Evolutionary conservation across 2,113 vertebrate species (phyloP).

Genomic region (Pteropus alecto): DNA sequence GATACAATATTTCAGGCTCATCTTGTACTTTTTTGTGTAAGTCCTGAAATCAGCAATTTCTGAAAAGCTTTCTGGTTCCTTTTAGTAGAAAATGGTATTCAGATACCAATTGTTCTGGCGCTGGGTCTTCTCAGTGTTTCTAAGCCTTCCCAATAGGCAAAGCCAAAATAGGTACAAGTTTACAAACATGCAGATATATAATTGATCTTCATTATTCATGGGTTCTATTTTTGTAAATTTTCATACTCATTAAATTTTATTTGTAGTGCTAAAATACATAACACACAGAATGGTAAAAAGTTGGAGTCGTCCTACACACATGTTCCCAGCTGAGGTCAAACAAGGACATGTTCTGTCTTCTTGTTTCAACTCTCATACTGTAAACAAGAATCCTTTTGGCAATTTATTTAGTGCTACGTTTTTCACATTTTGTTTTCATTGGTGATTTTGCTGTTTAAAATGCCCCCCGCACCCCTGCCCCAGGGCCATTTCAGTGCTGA

Average conservation of each 20-base stretch:
- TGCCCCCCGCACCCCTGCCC: too few relatives aligned
- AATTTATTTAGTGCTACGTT: not conserved
- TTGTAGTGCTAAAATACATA: not conserved
- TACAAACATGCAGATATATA: not conserved
- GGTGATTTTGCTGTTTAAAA: not conserved
- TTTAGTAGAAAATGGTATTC: not conserved
- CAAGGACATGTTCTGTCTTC: not conserved
- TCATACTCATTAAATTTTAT: not conserved
- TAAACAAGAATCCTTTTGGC: not conserved
- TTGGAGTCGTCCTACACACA: not conserved
- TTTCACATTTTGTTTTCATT: not conserved
- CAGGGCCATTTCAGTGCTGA: too few relatives aligned
- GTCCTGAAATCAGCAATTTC: not conserved
- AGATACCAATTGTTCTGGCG: not conserved
- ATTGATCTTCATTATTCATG: not conserved
- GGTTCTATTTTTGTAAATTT: not conserved
- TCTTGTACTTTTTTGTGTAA: not conserved
- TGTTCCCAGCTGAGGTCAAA: not conserved
- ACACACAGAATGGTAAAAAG: not conserved
- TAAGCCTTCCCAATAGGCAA: too few relatives aligned
- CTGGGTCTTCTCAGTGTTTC: not conserved
- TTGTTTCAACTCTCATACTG: not conserved
- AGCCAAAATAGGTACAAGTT: not conserved
- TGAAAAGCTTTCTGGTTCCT: not conserved
- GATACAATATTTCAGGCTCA: not conserved